A percentile compares a stretch with the other conserved stretches of the same genome.
These are phyloP conservation scores for Zophobas atratus DNA, from an alignment of 1,140 invertebrate genomes.

Conservation along the genomic window DNA sequence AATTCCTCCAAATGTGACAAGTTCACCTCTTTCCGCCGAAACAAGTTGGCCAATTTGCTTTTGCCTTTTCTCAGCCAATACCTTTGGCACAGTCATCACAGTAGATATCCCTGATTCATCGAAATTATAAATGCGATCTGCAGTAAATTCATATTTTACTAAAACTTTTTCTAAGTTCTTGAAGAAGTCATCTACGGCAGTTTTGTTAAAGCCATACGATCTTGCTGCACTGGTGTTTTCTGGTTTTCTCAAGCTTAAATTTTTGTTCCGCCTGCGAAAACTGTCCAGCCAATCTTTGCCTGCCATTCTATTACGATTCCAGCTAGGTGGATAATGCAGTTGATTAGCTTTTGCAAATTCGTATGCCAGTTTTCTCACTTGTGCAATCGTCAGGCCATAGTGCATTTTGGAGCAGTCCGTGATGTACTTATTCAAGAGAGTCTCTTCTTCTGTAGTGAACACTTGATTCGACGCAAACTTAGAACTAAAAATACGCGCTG, in stretches of 20 bases:
- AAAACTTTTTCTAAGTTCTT: slow-evolving; percentile 8
- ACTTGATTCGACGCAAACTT: too few species aligned
- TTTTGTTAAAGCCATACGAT: not conserved
- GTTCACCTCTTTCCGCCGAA: slow-evolving; percentile 43
- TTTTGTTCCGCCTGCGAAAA: slow-evolving; percentile 4
- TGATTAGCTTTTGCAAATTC: not conserved
- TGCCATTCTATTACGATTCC: not conserved
- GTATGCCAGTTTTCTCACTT: slow-evolving; percentile 17
- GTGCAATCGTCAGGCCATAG: not conserved
- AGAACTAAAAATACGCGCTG: too few species aligned
- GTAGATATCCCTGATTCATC: slow-evolving; percentile 14
- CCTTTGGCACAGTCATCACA: not conserved
- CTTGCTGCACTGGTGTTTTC: slow-evolving; percentile 9
- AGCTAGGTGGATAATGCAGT: not conserved
- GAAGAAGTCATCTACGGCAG: not conserved
- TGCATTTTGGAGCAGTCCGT: not conserved
- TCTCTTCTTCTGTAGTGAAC: slow-evolving; percentile 5
- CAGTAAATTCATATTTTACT: not conserved
- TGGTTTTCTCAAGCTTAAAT: not conserved
- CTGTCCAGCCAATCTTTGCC: not conserved
- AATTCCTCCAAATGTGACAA: slow-evolving; percentile 28
- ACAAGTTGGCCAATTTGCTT: slow-evolving; percentile 46
- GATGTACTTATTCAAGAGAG: not conserved
- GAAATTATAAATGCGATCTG: not conserved
- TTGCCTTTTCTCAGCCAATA: not conserved